These are phyloP conservation scores for Nerophis ophidion DNA, from an alignment of 2,113 vertebrate genomes.

Conservation along the genomic window DNA sequence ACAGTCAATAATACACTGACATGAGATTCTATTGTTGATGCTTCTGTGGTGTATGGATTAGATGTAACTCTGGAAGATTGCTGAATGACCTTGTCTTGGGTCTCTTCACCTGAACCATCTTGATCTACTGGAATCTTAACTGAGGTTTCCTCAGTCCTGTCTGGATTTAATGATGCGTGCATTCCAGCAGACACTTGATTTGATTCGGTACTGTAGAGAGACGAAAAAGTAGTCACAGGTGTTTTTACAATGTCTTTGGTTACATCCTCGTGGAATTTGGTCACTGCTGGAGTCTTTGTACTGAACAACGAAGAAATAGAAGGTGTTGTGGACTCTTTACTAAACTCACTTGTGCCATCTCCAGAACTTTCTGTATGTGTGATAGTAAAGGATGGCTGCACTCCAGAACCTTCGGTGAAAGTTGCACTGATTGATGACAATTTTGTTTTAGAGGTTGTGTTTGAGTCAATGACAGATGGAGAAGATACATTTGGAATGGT, in stretches of 20 bases:
- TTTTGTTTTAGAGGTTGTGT: not conserved
- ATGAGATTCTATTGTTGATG: not conserved
- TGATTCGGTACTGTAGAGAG: not conserved
- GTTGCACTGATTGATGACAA: not conserved
- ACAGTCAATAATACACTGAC: not conserved
- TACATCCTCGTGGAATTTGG: not conserved
- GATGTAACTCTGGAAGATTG: not conserved
- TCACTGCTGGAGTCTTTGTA: slow-evolving; percentile 2
- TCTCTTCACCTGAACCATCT: slow-evolving; percentile 5
- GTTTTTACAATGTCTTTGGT: not conserved
- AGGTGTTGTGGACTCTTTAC: not conserved
- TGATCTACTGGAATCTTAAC: not conserved
- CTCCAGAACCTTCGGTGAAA: not conserved
- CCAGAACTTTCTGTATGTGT: not conserved
- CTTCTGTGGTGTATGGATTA: slow-evolving; percentile 3
- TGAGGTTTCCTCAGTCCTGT: not conserved
- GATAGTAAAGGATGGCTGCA: not conserved
- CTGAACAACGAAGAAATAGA: not conserved
- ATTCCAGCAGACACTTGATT: not conserved
- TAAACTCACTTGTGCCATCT: not conserved
- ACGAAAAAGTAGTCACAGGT: not conserved
- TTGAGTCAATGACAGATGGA: slow-evolving; percentile 3
- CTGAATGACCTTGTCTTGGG: not conserved
- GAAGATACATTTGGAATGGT: not conserved
- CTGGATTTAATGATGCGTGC: not conserved